Base-by-base conservation (phyloP, 2,113 vertebrate species). In the Scophthalmus maximus region DNA sequence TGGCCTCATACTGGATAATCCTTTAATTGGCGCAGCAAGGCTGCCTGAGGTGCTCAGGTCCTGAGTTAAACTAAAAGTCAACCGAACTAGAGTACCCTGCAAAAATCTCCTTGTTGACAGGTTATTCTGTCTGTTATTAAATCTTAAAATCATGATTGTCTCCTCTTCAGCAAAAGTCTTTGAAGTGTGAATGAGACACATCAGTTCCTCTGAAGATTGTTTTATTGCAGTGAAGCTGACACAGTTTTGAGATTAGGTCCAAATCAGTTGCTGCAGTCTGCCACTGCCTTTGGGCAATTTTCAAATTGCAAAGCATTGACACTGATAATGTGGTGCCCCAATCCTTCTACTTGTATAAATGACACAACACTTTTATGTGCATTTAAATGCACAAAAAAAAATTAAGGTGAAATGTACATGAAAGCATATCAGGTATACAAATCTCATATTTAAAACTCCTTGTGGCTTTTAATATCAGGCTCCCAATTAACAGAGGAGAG, bases 1-100 rank as follows among this genome's bases (percentile, higher is more conserved):
- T 69, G 85, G 75, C 59, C 52, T 84, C 79, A 68, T 58, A 71
- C 36, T 1, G 18, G 70, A 59, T 85, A 87, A 89, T 88, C 89
- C 77, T 86, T 84, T 87, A 87, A 78, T 69, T 88, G 82, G 67
- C 59, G 73, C 60, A 65, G 69, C 8, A 53, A 32, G 20, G 47
- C 59, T 65, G 79, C 65, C 57, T 1, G 32, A 84, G 77, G 76
- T 79, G 65, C 60, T 67, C 42, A 53, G 55, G 52, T 82, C 69
- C 61, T 47, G 25, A 83, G 27, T 63, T 25, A 79, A 26, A 49
- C 10, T 12, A 26, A 78, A 77, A 72, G 68, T 73, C 62, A 29
- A 61, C 8, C 23, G 6, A 68, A 78, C 17, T 73, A 40, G 51
- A 83, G 77, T 22, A 52, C 14, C 46, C 36, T 29, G 36, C 22